A percentile compares a stretch with the other conserved stretches of the same genome.
Evolutionary conservation across 2,797 vertebrate genomes (phyloP).

Genomic region (Clarias platycephalus): DNA sequence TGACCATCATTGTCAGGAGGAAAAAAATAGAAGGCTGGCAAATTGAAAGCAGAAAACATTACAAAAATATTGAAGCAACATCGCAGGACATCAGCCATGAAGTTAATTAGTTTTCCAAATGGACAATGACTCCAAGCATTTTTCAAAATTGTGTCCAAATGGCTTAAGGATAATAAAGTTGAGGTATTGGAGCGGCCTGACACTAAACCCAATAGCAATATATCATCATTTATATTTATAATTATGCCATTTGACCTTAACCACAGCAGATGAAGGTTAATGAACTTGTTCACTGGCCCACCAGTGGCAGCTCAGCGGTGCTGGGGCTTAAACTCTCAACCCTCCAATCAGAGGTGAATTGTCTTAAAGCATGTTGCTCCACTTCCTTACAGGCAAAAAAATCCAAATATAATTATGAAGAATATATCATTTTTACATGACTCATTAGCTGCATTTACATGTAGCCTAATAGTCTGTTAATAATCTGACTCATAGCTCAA

Average conservation of each 20-base stretch:
- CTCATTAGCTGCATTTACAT: neutral
- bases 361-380: neutral
- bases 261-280: neutral
- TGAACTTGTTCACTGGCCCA: neutral
- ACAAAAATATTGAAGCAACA: too few relatives aligned
- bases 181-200: too few relatives aligned
- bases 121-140: too few relatives aligned
- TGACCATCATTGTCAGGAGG: too few relatives aligned
- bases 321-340: neutral
- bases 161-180: too few relatives aligned
- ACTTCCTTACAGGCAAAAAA: neutral
- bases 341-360: neutral
- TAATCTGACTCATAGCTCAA: neutral
- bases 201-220: too few relatives aligned
- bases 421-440: neutral
- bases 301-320: neutral
- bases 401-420: neutral
- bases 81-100: too few relatives aligned
- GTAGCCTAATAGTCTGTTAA: neutral
- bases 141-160: too few relatives aligned
- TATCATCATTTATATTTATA: neutral
- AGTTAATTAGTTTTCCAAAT: too few relatives aligned
- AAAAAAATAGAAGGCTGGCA: too few relatives aligned
- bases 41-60: too few relatives aligned
- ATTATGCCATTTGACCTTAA: neutral